A percentile compares a stretch with the other conserved stretches of the same genome.
These are phyloP conservation scores for Scopus umbretta DNA, from an alignment of 2,113 vertebrate species.

Conservation along the genomic window DNA sequence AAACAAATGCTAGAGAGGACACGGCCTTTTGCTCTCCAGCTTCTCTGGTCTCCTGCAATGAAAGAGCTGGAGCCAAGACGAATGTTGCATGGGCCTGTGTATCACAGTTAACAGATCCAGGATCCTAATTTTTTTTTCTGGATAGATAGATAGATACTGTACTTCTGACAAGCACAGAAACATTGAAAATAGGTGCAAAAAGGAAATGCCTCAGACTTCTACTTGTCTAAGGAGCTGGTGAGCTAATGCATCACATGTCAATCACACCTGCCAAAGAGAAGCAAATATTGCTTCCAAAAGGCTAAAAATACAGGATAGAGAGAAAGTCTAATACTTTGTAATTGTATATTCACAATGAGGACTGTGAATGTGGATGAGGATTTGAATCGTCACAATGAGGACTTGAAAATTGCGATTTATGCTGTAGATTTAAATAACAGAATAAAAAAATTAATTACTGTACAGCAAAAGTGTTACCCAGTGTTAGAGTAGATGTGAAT, in stretches of 20 bases:
- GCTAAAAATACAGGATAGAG: neutral
- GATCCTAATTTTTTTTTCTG: neutral
- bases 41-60: neutral
- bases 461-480: neutral
- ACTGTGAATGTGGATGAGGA: neutral
- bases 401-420: neutral
- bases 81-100: neutral
- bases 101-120: neutral
- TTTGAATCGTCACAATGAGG: neutral
- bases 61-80: neutral
- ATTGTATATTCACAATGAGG: neutral
- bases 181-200: neutral
- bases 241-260: neutral
- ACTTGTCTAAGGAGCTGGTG: neutral
- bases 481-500: neutral
- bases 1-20: neutral
- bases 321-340: neutral
- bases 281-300: neutral
- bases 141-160: neutral
- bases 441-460: neutral
- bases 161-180: neutral
- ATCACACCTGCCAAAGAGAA: neutral
- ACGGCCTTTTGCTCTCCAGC: neutral
- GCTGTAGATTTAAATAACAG: neutral
- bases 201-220: neutral